Conservation (phyloP, 2,113 vertebrate species). For the Crotalus viridis region DNA sequence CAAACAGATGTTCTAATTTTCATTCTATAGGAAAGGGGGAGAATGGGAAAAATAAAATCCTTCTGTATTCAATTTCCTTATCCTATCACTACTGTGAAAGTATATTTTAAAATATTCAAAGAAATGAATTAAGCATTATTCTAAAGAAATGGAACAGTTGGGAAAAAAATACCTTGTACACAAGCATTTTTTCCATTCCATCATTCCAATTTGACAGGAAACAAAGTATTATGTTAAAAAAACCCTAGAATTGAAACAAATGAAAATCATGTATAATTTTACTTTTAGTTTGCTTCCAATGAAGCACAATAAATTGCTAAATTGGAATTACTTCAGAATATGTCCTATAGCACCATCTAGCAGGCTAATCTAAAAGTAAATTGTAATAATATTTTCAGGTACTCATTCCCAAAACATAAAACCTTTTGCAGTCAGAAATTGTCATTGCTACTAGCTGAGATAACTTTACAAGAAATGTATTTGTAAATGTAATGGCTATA, state of each 20-base stretch:
- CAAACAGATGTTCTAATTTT: background rate
- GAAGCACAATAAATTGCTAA: background rate
- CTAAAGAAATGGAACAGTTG: background rate
- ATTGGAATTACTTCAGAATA: constrained; percentile 12
- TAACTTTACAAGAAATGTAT: background rate
- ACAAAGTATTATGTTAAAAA: background rate
- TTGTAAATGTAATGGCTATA: background rate
- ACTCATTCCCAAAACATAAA: background rate
- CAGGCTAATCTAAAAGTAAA: constrained; percentile 56
- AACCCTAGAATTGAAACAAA: background rate
- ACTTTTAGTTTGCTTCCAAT: background rate
- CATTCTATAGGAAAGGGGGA: background rate
- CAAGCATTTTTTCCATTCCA: background rate
- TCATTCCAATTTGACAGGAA: background rate
- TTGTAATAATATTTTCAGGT: background rate
- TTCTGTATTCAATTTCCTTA: background rate
- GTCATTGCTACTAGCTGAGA: background rate
- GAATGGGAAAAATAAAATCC: background rate
- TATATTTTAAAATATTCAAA: background rate
- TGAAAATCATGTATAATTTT: background rate
- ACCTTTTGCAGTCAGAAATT: background rate
- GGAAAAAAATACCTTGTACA: background rate
- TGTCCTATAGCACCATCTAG: constrained; percentile 69
- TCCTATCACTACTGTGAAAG: background rate
- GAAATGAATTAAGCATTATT: background rate